Evolutionary conservation across 2,888 invertebrate genomes (phyloP), one percentile per base, ranked within the genome.

Genomic region (Idaea biselata): DNA sequence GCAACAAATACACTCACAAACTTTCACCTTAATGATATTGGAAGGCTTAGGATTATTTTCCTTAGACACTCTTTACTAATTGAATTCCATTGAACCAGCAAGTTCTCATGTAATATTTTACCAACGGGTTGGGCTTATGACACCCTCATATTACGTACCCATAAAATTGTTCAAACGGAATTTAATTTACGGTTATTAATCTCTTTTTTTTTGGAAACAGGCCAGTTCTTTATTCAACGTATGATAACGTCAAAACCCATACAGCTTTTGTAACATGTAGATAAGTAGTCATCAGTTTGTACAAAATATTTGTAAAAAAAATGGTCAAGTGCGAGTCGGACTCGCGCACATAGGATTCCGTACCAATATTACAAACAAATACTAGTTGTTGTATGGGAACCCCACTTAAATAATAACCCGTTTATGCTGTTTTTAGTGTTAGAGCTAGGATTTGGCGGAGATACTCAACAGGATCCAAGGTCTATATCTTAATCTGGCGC

Each of bases 171-270:
- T 68, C 66, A 65, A 64, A 64, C 58, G 55, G 65, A 68, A 75
- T 73, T 73, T 70, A 77, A 77, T 72, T 75, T 73, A 68, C 69
- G 59, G 63, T 68, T 66, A 67, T 67, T 67, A 73, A 76, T 71
- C 64, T 77, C 74, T 66, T 67, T 72, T 77, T 75, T 66, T 67
- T 72, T 77, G 77, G 77, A 63, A 59, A 60, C 57, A 25, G 62
- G 75, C 77, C 77, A 77, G 65, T 71, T 67, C 66, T 65, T 63
- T 58, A 67, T 70, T 68, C 70, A 71, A 44, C 44, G 68, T 55
- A 18, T 62, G 65, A 67, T 67, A 67, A 59, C 65, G 62, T 62
- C 66, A 61, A 64, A 63, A 65, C 14, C 14, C 14, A 44, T 14
- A 44, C 44, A 11, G 7, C 11, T 14, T 14, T 11, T 44, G 44